Evolutionary conservation across 2,113 vertebrate species (phyloP).

Genomic region (Hippocampus zosterae): DNA sequence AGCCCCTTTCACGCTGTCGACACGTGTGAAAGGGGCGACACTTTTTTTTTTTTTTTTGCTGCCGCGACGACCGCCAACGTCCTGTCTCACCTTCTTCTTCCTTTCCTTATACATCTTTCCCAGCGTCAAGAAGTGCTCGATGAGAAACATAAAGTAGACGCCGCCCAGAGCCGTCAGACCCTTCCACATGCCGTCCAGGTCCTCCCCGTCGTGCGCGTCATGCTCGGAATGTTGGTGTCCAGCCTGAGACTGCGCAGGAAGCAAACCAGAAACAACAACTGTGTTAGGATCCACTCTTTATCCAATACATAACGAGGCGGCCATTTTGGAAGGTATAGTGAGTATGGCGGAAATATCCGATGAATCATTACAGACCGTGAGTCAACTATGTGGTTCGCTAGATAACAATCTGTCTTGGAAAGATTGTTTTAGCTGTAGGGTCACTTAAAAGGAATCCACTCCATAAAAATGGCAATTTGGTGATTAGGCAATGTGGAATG

Average conservation of each 20-base stretch:
- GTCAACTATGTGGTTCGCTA: no score
- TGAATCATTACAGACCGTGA: no score
- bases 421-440: no score
- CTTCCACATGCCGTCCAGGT: slow-evolving; percentile 88
- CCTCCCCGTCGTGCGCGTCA: slow-evolving; percentile 21
- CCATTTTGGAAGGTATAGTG: no score
- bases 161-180: slow-evolving; percentile 89
- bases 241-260: slow-evolving; percentile 58
- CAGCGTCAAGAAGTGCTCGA: slow-evolving; percentile 93
- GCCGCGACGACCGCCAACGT: not conserved
- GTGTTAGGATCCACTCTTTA: no score
- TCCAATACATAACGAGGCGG: no score
- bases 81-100: slow-evolving; percentile 82
- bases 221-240: slow-evolving; percentile 41
- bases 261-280: not conserved
- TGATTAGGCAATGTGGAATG: no score
- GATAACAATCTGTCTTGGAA: no score
- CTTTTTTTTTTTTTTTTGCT: not conserved
- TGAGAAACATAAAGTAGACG: slow-evolving; percentile 97
- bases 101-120: slow-evolving; percentile 98
- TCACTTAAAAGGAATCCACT: no score
- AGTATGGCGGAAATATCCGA: no score
- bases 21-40: not conserved
- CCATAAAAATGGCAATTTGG: no score
- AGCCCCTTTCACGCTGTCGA: no score